Evolutionary conservation across 1,140 invertebrate species (phyloP).

Genomic region (Megathymus violae): DNA sequence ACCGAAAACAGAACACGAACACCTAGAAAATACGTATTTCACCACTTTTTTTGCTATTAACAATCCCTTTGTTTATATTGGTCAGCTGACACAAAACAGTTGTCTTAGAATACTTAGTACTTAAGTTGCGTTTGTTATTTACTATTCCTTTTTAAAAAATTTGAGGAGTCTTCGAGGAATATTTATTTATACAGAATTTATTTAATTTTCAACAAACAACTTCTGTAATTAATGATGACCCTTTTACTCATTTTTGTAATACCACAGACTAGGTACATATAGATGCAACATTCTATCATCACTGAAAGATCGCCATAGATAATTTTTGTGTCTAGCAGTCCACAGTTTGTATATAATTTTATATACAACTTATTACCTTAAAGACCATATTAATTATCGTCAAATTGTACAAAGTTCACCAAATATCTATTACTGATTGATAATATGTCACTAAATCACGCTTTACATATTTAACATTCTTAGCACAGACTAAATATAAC

Average conservation of each 20-base stretch:
- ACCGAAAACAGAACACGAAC: constrained; percentile 47
- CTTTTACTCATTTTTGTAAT: not conserved
- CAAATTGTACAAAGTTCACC: too few relatives aligned
- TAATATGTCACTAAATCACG: too few relatives aligned
- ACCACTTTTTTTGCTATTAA: constrained; percentile 57
- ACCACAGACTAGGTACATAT: constrained; percentile 8
- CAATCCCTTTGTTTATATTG: constrained; percentile 80
- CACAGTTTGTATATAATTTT: too few relatives aligned
- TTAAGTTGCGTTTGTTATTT: not conserved
- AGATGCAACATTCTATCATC: not conserved
- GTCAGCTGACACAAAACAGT: constrained; percentile 67
- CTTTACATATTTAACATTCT: too few relatives aligned
- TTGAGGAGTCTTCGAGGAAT: not conserved
- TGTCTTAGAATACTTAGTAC: not conserved
- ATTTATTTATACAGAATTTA: not conserved
- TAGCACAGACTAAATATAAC: too few relatives aligned
- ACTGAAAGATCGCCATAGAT: too few relatives aligned
- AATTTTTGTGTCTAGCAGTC: too few relatives aligned
- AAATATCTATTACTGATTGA: too few relatives aligned
- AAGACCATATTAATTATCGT: too few relatives aligned
- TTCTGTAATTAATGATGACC: not conserved
- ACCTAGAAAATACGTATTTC: constrained; percentile 48
- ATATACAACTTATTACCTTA: too few relatives aligned
- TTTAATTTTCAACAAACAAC: not conserved
- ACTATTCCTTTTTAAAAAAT: not conserved